Evolutionary conservation across 2,113 vertebrate species (phyloP).

Genomic region (Chaetodon trifascialis): DNA sequence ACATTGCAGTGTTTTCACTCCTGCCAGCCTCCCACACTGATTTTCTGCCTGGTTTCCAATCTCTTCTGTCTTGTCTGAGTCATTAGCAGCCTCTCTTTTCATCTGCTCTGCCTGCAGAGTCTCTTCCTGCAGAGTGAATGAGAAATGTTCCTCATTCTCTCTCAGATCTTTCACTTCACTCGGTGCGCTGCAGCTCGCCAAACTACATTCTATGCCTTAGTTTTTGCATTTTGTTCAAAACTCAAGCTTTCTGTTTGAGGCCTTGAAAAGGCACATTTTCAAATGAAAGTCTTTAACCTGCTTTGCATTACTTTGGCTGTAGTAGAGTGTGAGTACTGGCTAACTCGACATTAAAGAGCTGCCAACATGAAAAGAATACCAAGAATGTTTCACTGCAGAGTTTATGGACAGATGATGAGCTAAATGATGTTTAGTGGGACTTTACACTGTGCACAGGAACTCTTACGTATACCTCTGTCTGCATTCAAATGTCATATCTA

Average conservation of each 20-base stretch:
- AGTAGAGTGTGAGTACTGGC: background rate
- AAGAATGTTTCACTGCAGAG: background rate
- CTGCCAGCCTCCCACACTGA: constrained; percentile 12
- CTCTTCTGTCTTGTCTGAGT: constrained; percentile 24
- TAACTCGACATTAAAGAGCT: too few species aligned
- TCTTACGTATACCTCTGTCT: background rate
- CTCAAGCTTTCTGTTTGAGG: background rate
- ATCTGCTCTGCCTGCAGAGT: background rate
- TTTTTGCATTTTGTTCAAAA: background rate
- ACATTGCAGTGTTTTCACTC: constrained; percentile 30
- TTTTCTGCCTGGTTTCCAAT: constrained; percentile 4
- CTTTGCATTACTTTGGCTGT: background rate
- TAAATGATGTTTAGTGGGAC: background rate
- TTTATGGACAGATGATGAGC: background rate
- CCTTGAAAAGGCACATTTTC: too few species aligned
- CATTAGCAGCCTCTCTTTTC: constrained; percentile 25
- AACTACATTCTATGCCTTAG: background rate
- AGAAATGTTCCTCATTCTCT: background rate
- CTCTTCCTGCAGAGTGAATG: background rate
- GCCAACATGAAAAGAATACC: too few species aligned
- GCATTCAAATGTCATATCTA: background rate
- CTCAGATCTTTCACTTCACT: background rate
- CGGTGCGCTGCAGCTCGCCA: background rate
- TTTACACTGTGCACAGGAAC: background rate
- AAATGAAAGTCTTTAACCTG: background rate